These are phyloP conservation scores for Blastomussa wellsi DNA, from an alignment of 92 coral and sea anemone species.

Conservation along the genomic window DNA sequence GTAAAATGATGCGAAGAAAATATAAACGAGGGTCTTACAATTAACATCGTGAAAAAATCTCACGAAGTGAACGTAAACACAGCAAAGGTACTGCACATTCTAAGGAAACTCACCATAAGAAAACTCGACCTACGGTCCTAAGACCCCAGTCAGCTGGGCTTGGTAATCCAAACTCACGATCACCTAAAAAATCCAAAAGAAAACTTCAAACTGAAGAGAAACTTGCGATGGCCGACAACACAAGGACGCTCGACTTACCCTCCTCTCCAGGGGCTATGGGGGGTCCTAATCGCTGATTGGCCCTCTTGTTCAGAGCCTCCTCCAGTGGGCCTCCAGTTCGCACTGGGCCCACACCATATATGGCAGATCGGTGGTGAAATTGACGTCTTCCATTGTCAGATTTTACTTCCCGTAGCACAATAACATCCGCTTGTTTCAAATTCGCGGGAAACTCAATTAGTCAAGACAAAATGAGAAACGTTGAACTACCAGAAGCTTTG, in stretches of 20 bases:
- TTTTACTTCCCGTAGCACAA: slow-evolving; percentile 81
- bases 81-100: background rate
- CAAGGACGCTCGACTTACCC: slow-evolving; percentile 99
- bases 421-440: slow-evolving; percentile 92
- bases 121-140: slow-evolving; percentile 51
- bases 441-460: slow-evolving; percentile 73
- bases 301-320: slow-evolving; percentile 60
- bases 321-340: slow-evolving; percentile 67
- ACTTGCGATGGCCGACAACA: slow-evolving; percentile 92
- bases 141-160: slow-evolving; percentile 62
- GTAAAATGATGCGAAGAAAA: slow-evolving; percentile 16
- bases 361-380: slow-evolving; percentile 64
- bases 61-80: slow-evolving; percentile 37
- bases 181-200: slow-evolving; percentile 61
- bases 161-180: slow-evolving; percentile 64
- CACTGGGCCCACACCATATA: slow-evolving; percentile 74
- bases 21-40: slow-evolving; percentile 44
- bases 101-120: slow-evolving; percentile 73
- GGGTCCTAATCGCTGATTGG: slow-evolving; percentile 98
- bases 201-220: slow-evolving; percentile 79
- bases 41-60: slow-evolving; percentile 45
- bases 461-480: background rate
- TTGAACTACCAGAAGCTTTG: too few species aligned
- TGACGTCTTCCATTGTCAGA: slow-evolving; percentile 30
- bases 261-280: slow-evolving; percentile 95